phyloP scores from a whole-genome alignment of 2,888 invertebrate species.

The Galeruca laticollis region DNA sequence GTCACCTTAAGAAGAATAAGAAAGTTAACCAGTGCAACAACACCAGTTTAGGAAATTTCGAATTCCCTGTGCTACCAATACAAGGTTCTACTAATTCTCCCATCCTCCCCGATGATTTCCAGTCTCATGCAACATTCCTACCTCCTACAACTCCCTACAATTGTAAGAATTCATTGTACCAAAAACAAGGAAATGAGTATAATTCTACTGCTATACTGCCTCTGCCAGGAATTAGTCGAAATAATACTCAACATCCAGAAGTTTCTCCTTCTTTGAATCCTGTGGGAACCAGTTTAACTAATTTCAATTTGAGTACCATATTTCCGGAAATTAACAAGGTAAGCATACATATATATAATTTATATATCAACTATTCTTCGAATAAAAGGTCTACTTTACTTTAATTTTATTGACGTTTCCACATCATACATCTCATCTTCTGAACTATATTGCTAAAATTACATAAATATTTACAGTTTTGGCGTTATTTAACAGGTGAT shows the following conservation, averaged over 20 bases:
- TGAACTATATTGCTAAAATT: no score
- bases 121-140: constrained; percentile 61
- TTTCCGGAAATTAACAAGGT: constrained; percentile 84
- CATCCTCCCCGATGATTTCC: constrained; percentile 65
- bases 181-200: constrained; percentile 59
- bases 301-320: constrained; percentile 86
- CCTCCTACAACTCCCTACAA: constrained; percentile 62
- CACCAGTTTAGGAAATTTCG: constrained; percentile 58
- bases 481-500: no score
- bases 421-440: no score
- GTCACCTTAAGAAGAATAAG: constrained; percentile 56
- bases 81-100: constrained; percentile 64
- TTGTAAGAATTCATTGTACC: constrained; percentile 64
- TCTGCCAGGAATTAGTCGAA: constrained; percentile 53
- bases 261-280: constrained; percentile 59
- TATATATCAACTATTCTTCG: no score
- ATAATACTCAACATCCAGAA: constrained; percentile 59
- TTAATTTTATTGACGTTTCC: no score
- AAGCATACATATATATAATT: no score
- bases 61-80: constrained; percentile 63
- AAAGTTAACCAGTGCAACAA: constrained; percentile 52
- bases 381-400: no score
- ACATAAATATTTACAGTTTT: no score
- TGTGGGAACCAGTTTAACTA: constrained; percentile 73
- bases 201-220: constrained; percentile 55